Percentiles rank a stretch among this genome's conserved stretches.
Conservation (phyloP, 2,113 vertebrate species). For the Pachypanchax playfairii region DNA sequence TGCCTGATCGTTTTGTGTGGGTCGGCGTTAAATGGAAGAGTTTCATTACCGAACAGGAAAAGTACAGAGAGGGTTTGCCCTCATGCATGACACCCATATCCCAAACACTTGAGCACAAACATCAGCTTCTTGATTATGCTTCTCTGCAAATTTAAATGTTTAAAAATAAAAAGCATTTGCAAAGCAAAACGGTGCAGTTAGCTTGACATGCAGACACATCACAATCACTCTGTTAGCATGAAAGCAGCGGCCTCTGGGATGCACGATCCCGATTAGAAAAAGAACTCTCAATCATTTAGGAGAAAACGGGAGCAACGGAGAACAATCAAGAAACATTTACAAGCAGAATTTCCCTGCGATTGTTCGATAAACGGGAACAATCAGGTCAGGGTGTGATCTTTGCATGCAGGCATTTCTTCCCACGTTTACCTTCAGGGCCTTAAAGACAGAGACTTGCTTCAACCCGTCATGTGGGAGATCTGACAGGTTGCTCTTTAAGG, state of each 20-base stretch:
- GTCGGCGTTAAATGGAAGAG: neutral
- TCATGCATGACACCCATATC: neutral
- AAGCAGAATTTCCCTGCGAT: conserved; percentile 43
- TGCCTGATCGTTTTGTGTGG: neutral
- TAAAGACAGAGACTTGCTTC: conserved; percentile 95
- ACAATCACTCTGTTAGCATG: neutral
- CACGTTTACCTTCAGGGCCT: conserved; percentile 94
- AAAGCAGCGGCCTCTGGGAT: conserved; percentile 8
- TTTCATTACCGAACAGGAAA: neutral
- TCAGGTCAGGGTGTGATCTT: conserved; percentile 36
- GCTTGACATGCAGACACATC: neutral
- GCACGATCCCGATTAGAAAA: conserved; percentile 22
- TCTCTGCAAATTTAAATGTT: conserved; percentile 5
- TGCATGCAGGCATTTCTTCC: conserved; percentile 61
- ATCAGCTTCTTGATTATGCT: neutral
- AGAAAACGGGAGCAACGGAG: neutral
- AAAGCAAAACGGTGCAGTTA: too few relatives aligned
- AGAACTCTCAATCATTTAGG: neutral
- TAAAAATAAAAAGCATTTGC: neutral
- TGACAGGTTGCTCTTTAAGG: conserved; percentile 95
- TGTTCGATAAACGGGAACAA: conserved; percentile 22
- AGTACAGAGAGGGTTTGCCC: neutral
- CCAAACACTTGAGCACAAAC: neutral
- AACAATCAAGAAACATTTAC: too few relatives aligned
- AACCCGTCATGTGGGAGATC: conserved; percentile 90